A percentile compares a stretch with the other conserved stretches of the same genome.
Evolutionary conservation across 2,113 vertebrate genomes (phyloP).

Genomic region (Peromyscus californicus): DNA sequence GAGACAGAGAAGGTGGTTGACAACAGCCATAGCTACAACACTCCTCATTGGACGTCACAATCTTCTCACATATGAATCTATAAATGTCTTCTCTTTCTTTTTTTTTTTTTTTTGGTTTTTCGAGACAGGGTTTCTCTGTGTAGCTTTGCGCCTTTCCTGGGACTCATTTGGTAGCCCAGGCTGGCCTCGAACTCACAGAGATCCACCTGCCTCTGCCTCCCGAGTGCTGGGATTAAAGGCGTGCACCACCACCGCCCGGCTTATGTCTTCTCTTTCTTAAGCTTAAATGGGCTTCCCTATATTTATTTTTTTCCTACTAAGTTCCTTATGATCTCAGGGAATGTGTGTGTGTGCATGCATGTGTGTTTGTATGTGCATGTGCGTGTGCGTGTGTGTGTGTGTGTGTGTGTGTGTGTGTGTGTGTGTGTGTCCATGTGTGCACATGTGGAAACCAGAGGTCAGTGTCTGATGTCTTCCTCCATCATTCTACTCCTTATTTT

Average conservation of each 20-base stretch:
- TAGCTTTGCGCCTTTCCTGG: too few species aligned
- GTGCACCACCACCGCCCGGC: too few species aligned
- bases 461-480: not conserved
- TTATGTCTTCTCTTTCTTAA: too few species aligned
- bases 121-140: too few species aligned
- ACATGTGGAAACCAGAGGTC: not conserved
- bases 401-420: not conserved
- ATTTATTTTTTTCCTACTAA: not conserved
- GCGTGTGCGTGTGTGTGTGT: not conserved
- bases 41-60: not conserved
- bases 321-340: not conserved
- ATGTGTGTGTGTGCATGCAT: not conserved
- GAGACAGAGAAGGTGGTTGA: not conserved
- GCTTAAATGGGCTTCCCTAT: not conserved
- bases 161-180: too few species aligned
- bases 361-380: not conserved
- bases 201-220: too few species aligned
- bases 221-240: too few species aligned
- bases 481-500: not conserved
- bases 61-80: not conserved
- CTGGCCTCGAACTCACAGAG: too few species aligned
- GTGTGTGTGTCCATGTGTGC: not conserved
- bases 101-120: too few species aligned
- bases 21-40: not conserved
- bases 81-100: too few species aligned